Evolutionary conservation across 2,888 invertebrate species (phyloP), one percentile per base, ranked within the genome.

Genomic region (Stenoptilia bipunctidactyla): DNA sequence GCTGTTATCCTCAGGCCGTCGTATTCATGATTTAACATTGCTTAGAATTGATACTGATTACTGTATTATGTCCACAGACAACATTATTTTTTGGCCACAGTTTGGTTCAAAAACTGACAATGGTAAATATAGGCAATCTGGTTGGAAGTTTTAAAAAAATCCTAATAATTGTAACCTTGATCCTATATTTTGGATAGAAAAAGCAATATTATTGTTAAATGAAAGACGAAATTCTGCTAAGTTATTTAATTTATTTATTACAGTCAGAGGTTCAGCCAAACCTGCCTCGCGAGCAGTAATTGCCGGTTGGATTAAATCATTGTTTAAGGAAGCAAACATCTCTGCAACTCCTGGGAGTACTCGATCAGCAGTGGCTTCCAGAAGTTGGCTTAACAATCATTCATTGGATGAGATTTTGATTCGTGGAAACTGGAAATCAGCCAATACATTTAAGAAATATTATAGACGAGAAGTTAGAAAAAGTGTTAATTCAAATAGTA

Each of bases 301-400:
- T 27, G 38, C 39, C 1, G 39, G 39, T 27, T 46, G 45, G 43
- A 9, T 33, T n/a, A 33, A 33, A 33, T n/a, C 33, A 3, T n/a
- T 33, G 35, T 44, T 38, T 10, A 36, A 15, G 34, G 37, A 40
- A 1, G 37, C 43, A 9, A 36, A 27, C 25, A 43, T 43, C 10
- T 9, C 35, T 10, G 40, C 34, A 14, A 35, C 36, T 20, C 40
- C 43, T 2, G 41, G 39, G 2, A 44, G 44, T 25, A 15, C 38
- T n/a, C 34, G 44, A 1, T 38, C 44, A 12, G 44, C 41, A 1
- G 41, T 44, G 1, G 44, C 44, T 15, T 44, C 44, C 6, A 37
- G 38, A 27, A 41, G 25, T 13, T 44, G 41, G 41, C n/a, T 44
- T 27, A 12, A 33, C 5, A 39, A 39, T 12, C 33, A 27, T 12